Percentiles rank a stretch among this genome's conserved stretches.
phyloP scores from a whole-genome alignment of 30 jellyfish, hydroid and myxozoan species.

The Aurelia sp. region DNA sequence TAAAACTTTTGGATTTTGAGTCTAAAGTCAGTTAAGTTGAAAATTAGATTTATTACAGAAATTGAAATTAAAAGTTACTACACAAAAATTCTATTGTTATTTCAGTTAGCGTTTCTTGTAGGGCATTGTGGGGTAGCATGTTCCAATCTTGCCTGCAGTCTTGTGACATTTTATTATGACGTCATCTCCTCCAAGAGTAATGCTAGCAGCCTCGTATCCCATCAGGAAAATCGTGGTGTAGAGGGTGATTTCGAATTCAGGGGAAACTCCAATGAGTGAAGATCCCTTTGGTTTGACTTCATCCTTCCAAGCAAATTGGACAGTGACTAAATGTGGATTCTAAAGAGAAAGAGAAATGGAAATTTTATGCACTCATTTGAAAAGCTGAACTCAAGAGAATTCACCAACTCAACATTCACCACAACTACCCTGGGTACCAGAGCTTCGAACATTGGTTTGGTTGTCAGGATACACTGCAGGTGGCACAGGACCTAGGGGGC shows the following conservation, averaged over 20 bases:
- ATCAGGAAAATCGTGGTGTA: constrained; percentile 71
- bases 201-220: constrained; percentile 75
- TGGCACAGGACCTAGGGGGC: no score
- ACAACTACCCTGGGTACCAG: no score
- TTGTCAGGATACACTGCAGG: no score
- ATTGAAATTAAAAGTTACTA: no score
- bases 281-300: constrained; percentile 87
- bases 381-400: no score
- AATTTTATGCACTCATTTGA: no score
- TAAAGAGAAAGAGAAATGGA: constrained; percentile 1
- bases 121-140: constrained; percentile 78
- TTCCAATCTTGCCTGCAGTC: constrained; percentile 77
- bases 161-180: constrained; percentile 84
- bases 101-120: neutral
- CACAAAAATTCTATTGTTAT: no score
- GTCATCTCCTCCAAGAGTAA: constrained; percentile 79
- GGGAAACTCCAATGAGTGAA: constrained; percentile 88
- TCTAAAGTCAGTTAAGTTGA: no score
- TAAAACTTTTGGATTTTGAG: no score
- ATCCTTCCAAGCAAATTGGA: constrained; percentile 78
- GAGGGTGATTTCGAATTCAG: constrained; percentile 91
- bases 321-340: constrained; percentile 80
- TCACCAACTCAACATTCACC: no score
- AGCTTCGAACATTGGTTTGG: no score
- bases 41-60: no score